Percentiles rank a stretch among this genome's conserved stretches.
These are phyloP conservation scores for Drosophila testacea DNA, from an alignment of 2,888 invertebrate species.

Conservation along the genomic window DNA sequence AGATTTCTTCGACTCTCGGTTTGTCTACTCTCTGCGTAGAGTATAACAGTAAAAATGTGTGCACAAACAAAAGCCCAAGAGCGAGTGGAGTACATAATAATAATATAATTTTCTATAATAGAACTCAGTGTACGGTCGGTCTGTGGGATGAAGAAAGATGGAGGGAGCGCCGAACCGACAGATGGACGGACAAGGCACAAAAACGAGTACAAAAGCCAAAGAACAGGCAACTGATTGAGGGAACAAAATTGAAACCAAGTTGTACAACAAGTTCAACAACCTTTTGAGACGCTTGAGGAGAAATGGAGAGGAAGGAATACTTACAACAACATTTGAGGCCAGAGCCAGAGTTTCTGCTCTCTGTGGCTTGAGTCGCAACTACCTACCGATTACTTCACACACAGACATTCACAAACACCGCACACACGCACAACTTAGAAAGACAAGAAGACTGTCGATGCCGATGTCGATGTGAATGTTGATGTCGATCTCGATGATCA, in stretches of 20 bases:
- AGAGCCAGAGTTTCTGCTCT: constrained; percentile 40
- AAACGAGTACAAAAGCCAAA: constrained; percentile 64
- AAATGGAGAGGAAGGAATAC: constrained; percentile 46
- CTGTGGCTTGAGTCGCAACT: constrained; percentile 61
- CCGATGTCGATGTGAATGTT: constrained; percentile 45
- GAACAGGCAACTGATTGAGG: constrained; percentile 75
- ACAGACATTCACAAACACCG: constrained; percentile 43
- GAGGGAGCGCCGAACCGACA: constrained; percentile 14
- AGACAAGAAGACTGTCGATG: constrained; percentile 39
- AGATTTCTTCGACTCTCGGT: constrained; percentile 1
- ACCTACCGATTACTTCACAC: constrained; percentile 75
- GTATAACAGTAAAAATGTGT: constrained; percentile 72
- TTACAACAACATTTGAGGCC: constrained; percentile 65
- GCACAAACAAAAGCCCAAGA: constrained; percentile 54
- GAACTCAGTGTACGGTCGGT: constrained; percentile 55
- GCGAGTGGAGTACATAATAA: constrained; percentile 74
- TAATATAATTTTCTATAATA: constrained; percentile 80
- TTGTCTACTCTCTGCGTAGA: constrained; percentile 26
- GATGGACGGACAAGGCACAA: constrained; percentile 23
- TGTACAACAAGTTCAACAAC: constrained; percentile 73
- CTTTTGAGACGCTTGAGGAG: constrained; percentile 39
- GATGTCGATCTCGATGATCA: constrained; percentile 63
- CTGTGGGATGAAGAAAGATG: constrained; percentile 14
- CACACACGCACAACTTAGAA: constrained; percentile 36
- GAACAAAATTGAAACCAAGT: constrained; percentile 68